Percentiles rank a stretch among this genome's conserved stretches.
Evolutionary conservation across 2,113 vertebrate genomes (phyloP).

Genomic region (Bolborhynchus lineola): DNA sequence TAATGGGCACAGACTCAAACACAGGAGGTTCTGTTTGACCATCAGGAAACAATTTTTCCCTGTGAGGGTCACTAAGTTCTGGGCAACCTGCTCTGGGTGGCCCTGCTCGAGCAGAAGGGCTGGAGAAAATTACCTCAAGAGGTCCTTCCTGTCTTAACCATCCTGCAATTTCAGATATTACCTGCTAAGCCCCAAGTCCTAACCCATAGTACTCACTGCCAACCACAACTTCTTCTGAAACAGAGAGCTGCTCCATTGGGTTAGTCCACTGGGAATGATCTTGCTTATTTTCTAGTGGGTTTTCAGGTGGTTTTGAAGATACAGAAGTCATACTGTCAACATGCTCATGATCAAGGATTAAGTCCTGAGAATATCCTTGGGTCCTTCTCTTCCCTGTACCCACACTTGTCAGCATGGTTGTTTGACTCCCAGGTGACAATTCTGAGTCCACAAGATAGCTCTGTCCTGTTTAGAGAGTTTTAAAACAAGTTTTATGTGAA

Average conservation of each 20-base stretch:
- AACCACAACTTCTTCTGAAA: background rate
- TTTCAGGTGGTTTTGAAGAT: background rate
- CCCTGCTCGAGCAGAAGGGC: background rate
- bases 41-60: background rate
- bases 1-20: background rate
- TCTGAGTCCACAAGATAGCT: background rate
- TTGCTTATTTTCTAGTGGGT: background rate
- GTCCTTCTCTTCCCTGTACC: background rate
- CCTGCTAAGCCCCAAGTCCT: background rate
- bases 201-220: background rate
- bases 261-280: background rate
- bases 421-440: background rate
- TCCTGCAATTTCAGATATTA: background rate
- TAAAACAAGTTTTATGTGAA: background rate
- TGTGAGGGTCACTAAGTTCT: background rate
- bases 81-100: background rate
- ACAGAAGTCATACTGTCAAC: background rate
- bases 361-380: background rate
- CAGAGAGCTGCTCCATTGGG: background rate
- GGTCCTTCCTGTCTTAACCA: background rate
- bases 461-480: constrained; percentile 10
- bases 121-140: background rate
- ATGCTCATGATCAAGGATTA: accelerated
- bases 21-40: background rate
- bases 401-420: background rate